Conservation (phyloP, 1,140 invertebrate species). For the Bradysia coprophila region DNA sequence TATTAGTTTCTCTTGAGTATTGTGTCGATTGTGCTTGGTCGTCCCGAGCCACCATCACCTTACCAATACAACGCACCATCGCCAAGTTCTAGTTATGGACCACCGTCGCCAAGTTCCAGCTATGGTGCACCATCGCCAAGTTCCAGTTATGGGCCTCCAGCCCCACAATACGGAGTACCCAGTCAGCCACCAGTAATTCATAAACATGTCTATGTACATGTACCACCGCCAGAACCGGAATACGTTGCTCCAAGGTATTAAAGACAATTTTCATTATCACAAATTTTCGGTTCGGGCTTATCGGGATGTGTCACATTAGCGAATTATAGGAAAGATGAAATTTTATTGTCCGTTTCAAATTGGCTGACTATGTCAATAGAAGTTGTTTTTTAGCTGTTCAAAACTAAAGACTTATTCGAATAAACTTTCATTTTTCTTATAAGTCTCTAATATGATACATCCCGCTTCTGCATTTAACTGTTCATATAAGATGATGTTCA, state of each 20-base stretch:
- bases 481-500: too few relatives aligned
- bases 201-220: constrained; percentile 73
- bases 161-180: constrained; percentile 49
- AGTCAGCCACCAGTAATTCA: constrained; percentile 54
- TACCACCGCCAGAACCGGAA: constrained; percentile 64
- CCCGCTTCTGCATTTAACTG: too few relatives aligned
- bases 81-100: neutral
- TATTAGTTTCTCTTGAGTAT: neutral
- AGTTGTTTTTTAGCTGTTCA: too few relatives aligned
- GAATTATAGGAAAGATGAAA: too few relatives aligned
- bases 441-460: too few relatives aligned
- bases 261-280: constrained; percentile 1
- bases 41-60: constrained; percentile 1
- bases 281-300: too few relatives aligned
- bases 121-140: constrained; percentile 4
- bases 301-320: too few relatives aligned
- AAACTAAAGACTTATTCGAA: too few relatives aligned
- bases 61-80: neutral
- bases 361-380: too few relatives aligned
- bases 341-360: too few relatives aligned
- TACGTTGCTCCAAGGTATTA: constrained; percentile 37
- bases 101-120: neutral
- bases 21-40: neutral
- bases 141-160: constrained; percentile 30
- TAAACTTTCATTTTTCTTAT: too few relatives aligned